A percentile compares a stretch with the other conserved stretches of the same genome.
Evolutionary conservation across 2,797 vertebrate species (phyloP).

Genomic region (Lacerta agilis): DNA sequence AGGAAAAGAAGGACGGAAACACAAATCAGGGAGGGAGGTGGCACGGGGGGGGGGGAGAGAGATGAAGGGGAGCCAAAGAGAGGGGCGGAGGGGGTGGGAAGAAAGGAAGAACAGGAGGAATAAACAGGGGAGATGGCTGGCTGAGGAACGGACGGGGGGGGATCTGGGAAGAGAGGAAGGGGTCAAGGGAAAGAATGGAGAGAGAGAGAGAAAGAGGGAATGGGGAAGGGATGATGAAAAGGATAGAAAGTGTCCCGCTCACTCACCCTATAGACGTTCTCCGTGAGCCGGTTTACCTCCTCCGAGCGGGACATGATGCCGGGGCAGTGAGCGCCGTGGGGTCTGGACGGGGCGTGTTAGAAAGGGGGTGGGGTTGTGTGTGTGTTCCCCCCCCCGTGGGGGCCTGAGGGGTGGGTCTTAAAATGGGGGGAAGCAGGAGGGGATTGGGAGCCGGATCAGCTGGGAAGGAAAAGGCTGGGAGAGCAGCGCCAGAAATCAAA

Average conservation of each 20-base stretch:
- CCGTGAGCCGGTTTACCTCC: constrained; percentile 90
- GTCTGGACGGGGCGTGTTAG: constrained; percentile 14
- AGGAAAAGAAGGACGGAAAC: too few relatives aligned
- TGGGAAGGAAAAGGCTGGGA: background rate
- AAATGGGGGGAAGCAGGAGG: constrained; percentile 10
- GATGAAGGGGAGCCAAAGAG: background rate
- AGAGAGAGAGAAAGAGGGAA: background rate
- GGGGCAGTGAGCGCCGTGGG: constrained; percentile 33
- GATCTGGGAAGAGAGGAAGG: too few relatives aligned
- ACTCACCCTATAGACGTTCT: constrained; percentile 87
- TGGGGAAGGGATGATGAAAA: too few relatives aligned
- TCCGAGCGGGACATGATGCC: constrained; percentile 86
- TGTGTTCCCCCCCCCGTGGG: background rate
- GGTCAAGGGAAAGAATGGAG: background rate
- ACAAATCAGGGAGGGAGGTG: background rate
- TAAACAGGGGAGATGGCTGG: background rate
- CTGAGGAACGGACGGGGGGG: background rate
- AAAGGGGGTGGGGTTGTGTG: constrained; percentile 13
- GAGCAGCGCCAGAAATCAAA: background rate
- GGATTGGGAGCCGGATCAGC: background rate
- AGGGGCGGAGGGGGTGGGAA: too few relatives aligned
- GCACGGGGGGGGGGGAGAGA: background rate
- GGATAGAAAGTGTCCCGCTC: background rate
- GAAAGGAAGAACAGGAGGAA: rapidly evolving
- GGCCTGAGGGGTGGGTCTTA: constrained; percentile 11